Evolutionary conservation across 2,113 vertebrate genomes (phyloP), one percentile per base, ranked within the genome.

Genomic region (Lycaon pictus): DNA sequence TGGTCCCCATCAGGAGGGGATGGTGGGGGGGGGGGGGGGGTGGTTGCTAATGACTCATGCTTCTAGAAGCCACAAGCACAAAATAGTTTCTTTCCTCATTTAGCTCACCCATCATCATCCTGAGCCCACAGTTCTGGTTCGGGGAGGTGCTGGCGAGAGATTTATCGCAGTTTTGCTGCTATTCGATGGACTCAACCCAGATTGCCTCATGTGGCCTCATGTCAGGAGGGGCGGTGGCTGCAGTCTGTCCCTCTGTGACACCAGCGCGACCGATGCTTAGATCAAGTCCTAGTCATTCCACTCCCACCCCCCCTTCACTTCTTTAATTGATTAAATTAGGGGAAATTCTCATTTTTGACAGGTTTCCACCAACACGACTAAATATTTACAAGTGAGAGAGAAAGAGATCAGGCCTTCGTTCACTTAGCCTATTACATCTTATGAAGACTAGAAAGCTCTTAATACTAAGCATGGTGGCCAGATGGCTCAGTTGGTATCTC

Each of bases 131-230:
- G 32, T 32, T 58, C 72, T 53, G 53, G 5, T 60, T 20, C 58
- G 80, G 51, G 35, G 20, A 20, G 76, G 22, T 20, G 60, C 27
- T 12, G 6, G 53, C 23, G 43, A 43, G 29, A 0, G 2, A 27
- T n/a, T 51, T 48, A 32, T 23, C 88, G 29, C 25, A 13, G 3
- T 2, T 79, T 55, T 17, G 29, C 69, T 9, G 35, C 7, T 60
- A 1, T 19, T 6, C 11, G 56, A 86, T 43, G 32, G 4, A 27
- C 29, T 32, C 0, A 2, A 58, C 29, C 95, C 55, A 51, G 74
- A 29, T 58, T 10, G 11, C 25, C 5, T 43, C 11, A 0, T 8
- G 16, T 63, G 7, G 11, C 25, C 7, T 43, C 9, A 0, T 8
- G 16, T 35, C 9, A 12, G 32, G 4, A 43, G 2, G 37, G n/a